A percentile compares a stretch with the other conserved stretches of the same genome.
phyloP scores from a whole-genome alignment of 2,797 vertebrate species.

The Poeciliopsis gracilis region DNA sequence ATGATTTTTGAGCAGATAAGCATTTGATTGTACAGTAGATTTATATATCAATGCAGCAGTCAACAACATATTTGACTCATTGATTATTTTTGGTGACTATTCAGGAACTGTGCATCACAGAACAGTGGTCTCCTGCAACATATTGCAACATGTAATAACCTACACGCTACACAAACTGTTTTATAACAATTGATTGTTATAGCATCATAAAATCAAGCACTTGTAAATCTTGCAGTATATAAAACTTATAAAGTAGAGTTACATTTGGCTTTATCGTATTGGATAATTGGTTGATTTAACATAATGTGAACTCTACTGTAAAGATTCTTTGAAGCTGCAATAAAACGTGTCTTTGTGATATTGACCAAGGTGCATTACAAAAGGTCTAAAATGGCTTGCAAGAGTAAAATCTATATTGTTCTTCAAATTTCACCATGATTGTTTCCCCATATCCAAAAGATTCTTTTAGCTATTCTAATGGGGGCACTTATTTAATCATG shows the following conservation, averaged over 20 bases:
- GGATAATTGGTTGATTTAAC: constrained; percentile 2
- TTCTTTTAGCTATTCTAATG: neutral
- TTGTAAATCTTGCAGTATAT: constrained; percentile 1
- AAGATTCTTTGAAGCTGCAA: neutral
- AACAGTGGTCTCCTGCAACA: neutral
- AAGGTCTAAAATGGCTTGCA: neutral
- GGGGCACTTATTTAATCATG: neutral
- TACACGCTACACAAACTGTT: neutral
- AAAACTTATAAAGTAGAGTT: constrained; percentile 8
- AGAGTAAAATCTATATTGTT: neutral
- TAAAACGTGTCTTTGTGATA: neutral
- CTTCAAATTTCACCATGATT: neutral
- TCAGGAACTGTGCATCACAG: neutral
- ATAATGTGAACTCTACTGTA: neutral
- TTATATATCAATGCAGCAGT: neutral
- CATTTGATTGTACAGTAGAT: neutral
- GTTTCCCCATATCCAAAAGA: neutral
- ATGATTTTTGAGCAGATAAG: neutral
- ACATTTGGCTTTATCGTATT: constrained; percentile 5
- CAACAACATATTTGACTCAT: neutral
- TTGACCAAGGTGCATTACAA: neutral
- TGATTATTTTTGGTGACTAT: neutral
- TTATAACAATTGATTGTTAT: too few relatives aligned
- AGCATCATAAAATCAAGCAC: neutral
- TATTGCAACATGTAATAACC: neutral